Evolutionary conservation across 2,888 invertebrate genomes (phyloP), one percentile per base, ranked within the genome.

Genomic region (Gnatocerus cornutus): DNA sequence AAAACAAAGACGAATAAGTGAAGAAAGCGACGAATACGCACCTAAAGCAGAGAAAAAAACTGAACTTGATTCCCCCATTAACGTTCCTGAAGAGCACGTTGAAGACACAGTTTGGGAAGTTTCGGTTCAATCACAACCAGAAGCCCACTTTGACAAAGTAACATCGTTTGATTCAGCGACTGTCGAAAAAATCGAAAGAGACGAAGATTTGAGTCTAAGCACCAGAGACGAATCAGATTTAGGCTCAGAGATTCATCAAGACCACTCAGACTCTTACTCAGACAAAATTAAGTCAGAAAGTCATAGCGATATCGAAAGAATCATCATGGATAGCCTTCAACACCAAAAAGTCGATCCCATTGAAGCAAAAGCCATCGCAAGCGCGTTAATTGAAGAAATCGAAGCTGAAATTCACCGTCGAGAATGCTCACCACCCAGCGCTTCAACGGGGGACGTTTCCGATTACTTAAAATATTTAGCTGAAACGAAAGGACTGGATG

Each of bases 31-130:
- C 52, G 83, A 83, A 63, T 81, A 80, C 43, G 74, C 77, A n/a
- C 78, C 76, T 10, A 69, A 73, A 70, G 63, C 67, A 41, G 71
- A 69, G 8, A 59, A 41, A 29, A 55, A 63, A 65, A 53, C 37
- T 14, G 50, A 63, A 14, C 59, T 64, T 39, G 70, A 76, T 6
- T 79, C 83, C 0, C 80, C 83, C 7, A 80, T 87, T 13, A 81
- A 85, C 64, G 82, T 84, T 67, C 85, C 86, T 1, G 84, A 86
- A 77, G 86, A 87, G 77, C 84, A 85, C 70, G 80, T 86, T 13
- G 85, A 86, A 67, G 86, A 88, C 76, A 85, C 85, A 1, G 83
- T 87, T 21, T 87, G 87, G 87, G 87, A 87, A 80, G 86, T 86
- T 13, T 84, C 86, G 10, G 82, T 87, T 3, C 84, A 87, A 78